A percentile compares a stretch with the other conserved stretches of the same genome.
Conservation (phyloP, 1,140 invertebrate species). For the Acyrthosiphon pisum region DNA sequence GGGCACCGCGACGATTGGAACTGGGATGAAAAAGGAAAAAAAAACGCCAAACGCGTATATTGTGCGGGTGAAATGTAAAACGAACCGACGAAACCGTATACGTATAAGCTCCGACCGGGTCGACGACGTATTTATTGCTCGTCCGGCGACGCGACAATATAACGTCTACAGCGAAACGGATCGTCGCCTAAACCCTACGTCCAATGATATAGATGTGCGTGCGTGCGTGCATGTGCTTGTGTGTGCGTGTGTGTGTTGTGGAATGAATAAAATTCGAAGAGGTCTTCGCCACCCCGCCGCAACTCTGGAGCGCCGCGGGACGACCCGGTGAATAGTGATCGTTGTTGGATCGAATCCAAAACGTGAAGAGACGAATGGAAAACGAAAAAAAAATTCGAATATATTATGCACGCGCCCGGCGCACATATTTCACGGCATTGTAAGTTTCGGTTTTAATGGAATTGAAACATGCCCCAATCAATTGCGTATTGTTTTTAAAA, state of each 20-base stretch:
- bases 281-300: not conserved
- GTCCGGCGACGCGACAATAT: not conserved
- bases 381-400: not conserved
- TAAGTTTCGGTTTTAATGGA: constrained; percentile 46
- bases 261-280: constrained; percentile 30
- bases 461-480: constrained; percentile 51
- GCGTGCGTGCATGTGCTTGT: too few species aligned
- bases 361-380: not conserved
- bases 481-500: constrained; percentile 55
- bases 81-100: not conserved
- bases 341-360: constrained; percentile 40
- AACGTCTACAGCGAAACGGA: constrained; percentile 12
- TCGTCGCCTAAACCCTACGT: not conserved
- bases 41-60: constrained; percentile 14
- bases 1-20: not conserved
- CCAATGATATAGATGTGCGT: not conserved
- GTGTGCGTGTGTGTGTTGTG: not conserved
- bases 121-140: constrained; percentile 42
- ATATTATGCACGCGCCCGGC: not conserved
- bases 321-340: not conserved
- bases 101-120: not conserved
- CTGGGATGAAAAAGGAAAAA: not conserved
- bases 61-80: constrained; percentile 7
- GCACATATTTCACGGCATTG: not conserved
- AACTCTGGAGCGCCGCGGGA: not conserved